These are phyloP conservation scores for Agriotes lineatus DNA, from an alignment of 2,888 invertebrate genomes.

Conservation along the genomic window DNA sequence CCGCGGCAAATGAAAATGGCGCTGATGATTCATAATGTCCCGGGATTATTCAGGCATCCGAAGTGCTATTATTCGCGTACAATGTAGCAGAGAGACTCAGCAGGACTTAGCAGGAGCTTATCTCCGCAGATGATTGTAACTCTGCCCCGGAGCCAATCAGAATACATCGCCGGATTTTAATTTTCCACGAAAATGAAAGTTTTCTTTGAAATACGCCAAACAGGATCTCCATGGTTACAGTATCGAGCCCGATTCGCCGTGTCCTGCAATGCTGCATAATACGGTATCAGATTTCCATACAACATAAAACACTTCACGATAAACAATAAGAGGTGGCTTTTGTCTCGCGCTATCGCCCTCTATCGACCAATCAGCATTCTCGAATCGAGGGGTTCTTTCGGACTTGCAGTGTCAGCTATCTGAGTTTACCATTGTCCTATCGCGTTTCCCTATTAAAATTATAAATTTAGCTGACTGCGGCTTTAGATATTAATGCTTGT, in stretches of 20 bases:
- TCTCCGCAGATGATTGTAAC: conserved; percentile 47
- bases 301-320: conserved; percentile 56
- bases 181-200: conserved; percentile 45
- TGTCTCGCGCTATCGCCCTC: conserved; percentile 56
- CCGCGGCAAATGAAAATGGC: conserved; percentile 37
- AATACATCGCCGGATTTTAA: conserved; percentile 45
- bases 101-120: conserved; percentile 43
- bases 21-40: conserved; percentile 40
- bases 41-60: conserved; percentile 37
- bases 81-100: conserved; percentile 32
- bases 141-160: conserved; percentile 48
- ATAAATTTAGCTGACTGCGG: conserved; percentile 57
- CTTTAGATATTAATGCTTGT: conserved; percentile 50
- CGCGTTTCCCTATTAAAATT: conserved; percentile 56
- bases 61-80: conserved; percentile 38
- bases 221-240: conserved; percentile 11
- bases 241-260: conserved; percentile 3
- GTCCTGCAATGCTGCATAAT: conserved; percentile 38
- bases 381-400: conserved; percentile 58
- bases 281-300: conserved; percentile 42
- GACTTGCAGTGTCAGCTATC: conserved; percentile 58
- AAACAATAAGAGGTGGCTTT: conserved; percentile 57
- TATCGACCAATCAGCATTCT: conserved; percentile 60
- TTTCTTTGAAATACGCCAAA: conserved; percentile 30
- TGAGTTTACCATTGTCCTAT: conserved; percentile 58